A percentile compares a stretch with the other conserved stretches of the same genome.
phyloP scores from a whole-genome alignment of 2,113 vertebrate species.

The Melanocharis versteri region DNA sequence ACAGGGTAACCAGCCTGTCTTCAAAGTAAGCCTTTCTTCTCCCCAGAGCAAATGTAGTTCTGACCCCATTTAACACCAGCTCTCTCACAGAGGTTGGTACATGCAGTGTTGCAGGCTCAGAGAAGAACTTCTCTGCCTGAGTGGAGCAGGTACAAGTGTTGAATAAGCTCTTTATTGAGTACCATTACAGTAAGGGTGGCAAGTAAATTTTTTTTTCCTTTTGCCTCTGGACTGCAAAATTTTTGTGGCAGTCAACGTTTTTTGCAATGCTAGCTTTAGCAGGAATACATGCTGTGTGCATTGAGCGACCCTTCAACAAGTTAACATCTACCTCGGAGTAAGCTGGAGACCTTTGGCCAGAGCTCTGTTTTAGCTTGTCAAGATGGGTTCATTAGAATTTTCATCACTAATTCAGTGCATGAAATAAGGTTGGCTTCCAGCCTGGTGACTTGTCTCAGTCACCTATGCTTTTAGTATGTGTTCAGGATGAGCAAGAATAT shows the following conservation, averaged over 20 bases:
- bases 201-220: background rate
- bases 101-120: background rate
- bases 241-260: background rate
- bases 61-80: conserved; percentile 50
- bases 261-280: background rate
- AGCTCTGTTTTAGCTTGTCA: background rate
- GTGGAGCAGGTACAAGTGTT: background rate
- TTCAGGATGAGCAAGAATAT: background rate
- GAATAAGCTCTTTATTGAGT: background rate
- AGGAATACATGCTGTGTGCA: background rate
- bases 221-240: background rate
- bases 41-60: conserved; percentile 41
- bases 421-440: conserved; percentile 23
- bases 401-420: background rate
- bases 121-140: background rate
- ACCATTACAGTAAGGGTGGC: background rate
- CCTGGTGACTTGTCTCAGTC: conserved; percentile 31
- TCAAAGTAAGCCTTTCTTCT: conserved; percentile 56
- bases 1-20: conserved; percentile 50
- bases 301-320: background rate
- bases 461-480: conserved; percentile 15
- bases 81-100: background rate
- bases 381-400: conserved; percentile 2
- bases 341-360: background rate
- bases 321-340: background rate